Conservation (phyloP, 1,140 invertebrate genomes). For the Olivierus martensii region DNA sequence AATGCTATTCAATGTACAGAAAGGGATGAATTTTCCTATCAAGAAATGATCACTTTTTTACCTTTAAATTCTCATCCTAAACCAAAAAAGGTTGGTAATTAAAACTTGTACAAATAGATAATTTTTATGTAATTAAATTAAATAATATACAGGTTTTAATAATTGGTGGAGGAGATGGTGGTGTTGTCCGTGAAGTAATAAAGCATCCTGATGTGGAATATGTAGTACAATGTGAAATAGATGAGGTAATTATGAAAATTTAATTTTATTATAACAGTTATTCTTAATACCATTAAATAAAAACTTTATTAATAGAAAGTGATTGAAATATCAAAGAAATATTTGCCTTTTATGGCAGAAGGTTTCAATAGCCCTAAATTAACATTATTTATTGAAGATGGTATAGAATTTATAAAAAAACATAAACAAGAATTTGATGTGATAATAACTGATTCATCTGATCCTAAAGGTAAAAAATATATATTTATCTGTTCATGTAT, state of each 20-base stretch:
- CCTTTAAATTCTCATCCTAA: constrained; percentile 81
- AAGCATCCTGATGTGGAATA: constrained; percentile 81
- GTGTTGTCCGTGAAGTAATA: constrained; percentile 82
- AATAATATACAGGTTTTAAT: constrained; percentile 85
- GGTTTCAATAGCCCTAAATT: constrained; percentile 75
- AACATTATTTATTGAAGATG: constrained; percentile 73
- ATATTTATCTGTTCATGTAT: constrained; percentile 12
- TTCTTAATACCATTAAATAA: no score
- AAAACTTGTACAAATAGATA: no score
- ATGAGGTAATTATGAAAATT: constrained; percentile 36
- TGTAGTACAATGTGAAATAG: constrained; percentile 91
- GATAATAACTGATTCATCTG: constrained; percentile 96
- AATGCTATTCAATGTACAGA: constrained; percentile 95
- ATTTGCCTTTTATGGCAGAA: constrained; percentile 75
- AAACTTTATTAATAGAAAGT: constrained; percentile 41
- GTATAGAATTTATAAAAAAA: constrained; percentile 84
- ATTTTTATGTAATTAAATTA: no score
- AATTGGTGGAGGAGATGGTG: constrained; percentile 95
- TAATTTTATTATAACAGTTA: no score
- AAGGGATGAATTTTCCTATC: constrained; percentile 92
- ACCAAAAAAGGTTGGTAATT: constrained; percentile 80
- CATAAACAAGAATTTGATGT: constrained; percentile 83
- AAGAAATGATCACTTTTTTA: constrained; percentile 95
- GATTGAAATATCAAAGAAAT: constrained; percentile 79
- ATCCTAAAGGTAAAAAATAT: constrained; percentile 62